These are phyloP conservation scores for Sipha flava DNA, from an alignment of 1,140 invertebrate species.

Conservation along the genomic window DNA sequence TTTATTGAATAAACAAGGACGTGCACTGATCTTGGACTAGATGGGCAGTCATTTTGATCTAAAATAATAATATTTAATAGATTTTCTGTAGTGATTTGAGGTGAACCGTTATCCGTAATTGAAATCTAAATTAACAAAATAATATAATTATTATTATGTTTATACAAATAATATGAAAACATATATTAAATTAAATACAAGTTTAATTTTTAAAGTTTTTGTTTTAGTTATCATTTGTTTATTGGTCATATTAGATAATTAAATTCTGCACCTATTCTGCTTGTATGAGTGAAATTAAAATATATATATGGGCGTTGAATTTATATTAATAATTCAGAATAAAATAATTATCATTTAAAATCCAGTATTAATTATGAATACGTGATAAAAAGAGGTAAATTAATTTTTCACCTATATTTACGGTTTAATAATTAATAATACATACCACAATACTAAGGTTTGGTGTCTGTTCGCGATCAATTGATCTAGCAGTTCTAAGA, in stretches of 20 bases:
- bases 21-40: slow-evolving; percentile 69
- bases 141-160: background rate
- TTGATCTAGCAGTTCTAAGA: slow-evolving; percentile 63
- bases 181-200: too few relatives aligned
- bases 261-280: too few relatives aligned
- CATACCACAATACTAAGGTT: slow-evolving; percentile 58
- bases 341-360: background rate
- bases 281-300: too few relatives aligned
- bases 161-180: background rate
- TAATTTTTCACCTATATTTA: too few relatives aligned
- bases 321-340: too few relatives aligned
- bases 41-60: slow-evolving; percentile 89
- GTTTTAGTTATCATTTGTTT: too few relatives aligned
- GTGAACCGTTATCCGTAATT: slow-evolving; percentile 80
- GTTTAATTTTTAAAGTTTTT: too few relatives aligned
- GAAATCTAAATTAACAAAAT: slow-evolving; percentile 51
- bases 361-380: background rate
- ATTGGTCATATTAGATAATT: too few relatives aligned
- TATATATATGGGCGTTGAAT: too few relatives aligned
- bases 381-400: too few relatives aligned
- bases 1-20: slow-evolving; percentile 72
- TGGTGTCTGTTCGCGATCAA: slow-evolving; percentile 74
- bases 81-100: slow-evolving; percentile 69
- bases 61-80: slow-evolving; percentile 65
- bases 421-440: slow-evolving; percentile 19